Conservation (phyloP, 2,888 invertebrate species). For the Orthosia gothica region DNA sequence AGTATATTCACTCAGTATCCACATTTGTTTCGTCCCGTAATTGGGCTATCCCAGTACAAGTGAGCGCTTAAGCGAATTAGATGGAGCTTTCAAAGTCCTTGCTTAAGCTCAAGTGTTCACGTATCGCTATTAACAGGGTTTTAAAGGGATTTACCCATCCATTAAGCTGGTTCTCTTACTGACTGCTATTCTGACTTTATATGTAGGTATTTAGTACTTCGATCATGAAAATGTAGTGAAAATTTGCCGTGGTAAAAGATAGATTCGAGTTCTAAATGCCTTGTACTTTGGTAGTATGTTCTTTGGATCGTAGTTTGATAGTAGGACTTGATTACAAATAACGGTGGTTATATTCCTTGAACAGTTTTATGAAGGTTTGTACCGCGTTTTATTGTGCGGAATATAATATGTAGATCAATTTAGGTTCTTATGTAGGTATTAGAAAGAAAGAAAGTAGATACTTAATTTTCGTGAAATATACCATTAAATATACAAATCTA, state of each 20-base stretch:
- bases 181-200: constrained; percentile 46
- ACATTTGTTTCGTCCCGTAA: constrained; percentile 59
- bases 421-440: too few relatives aligned
- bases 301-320: background rate
- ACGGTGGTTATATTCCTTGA: background rate
- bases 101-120: constrained; percentile 69
- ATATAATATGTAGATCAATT: background rate
- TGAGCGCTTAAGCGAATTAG: constrained; percentile 70
- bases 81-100: constrained; percentile 68
- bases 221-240: constrained; percentile 38
- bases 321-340: background rate
- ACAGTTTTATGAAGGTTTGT: background rate
- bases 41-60: constrained; percentile 66
- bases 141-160: constrained; percentile 67
- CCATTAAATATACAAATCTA: too few relatives aligned
- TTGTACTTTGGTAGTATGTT: background rate
- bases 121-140: constrained; percentile 72
- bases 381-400: background rate
- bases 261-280: background rate
- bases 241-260: constrained; percentile 8
- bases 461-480: too few relatives aligned
- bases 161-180: constrained; percentile 61
- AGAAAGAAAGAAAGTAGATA: too few relatives aligned
- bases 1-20: constrained; percentile 41
- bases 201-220: constrained; percentile 31